Conservation (phyloP, 2,113 vertebrate species). For the Cichladusa arquata region DNA sequence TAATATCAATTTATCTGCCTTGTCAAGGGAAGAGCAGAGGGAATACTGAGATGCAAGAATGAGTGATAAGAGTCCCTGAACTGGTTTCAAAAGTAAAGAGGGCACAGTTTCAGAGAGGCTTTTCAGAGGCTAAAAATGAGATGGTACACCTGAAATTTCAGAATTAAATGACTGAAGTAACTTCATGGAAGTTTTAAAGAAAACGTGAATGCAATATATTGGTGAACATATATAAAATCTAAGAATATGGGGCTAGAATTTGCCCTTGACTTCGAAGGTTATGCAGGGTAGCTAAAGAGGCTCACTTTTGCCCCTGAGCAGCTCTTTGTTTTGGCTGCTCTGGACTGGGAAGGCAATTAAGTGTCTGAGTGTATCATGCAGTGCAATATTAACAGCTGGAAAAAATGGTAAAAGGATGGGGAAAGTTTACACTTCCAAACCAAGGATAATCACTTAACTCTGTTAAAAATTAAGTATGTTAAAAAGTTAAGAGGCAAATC, state of each 20-base stretch:
- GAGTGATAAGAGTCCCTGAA: not conserved
- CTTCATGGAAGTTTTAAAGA: not conserved
- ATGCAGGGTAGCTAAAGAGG: not conserved
- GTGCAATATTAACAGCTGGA: not conserved
- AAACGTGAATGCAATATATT: not conserved
- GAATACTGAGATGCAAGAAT: not conserved
- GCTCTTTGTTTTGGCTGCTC: not conserved
- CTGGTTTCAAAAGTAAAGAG: not conserved
- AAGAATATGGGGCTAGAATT: not conserved
- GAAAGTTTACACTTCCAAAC: not conserved
- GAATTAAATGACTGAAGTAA: not conserved
- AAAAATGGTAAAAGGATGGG: not conserved
- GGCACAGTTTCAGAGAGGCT: not conserved
- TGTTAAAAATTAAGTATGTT: not conserved
- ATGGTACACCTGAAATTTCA: not conserved
- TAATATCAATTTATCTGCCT: conserved; percentile 15
- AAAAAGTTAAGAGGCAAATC: not conserved
- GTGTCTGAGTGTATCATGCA: not conserved
- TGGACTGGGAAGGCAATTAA: not conserved
- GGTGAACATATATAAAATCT: not conserved
- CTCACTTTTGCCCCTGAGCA: not conserved
- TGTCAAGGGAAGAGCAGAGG: not conserved
- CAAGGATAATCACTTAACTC: not conserved
- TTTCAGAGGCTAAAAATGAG: not conserved
- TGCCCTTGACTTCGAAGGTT: not conserved